A percentile compares a stretch with the other conserved stretches of the same genome.
Evolutionary conservation across 2,888 invertebrate genomes (phyloP).

Genomic region (Neoaliturus tenellus): DNA sequence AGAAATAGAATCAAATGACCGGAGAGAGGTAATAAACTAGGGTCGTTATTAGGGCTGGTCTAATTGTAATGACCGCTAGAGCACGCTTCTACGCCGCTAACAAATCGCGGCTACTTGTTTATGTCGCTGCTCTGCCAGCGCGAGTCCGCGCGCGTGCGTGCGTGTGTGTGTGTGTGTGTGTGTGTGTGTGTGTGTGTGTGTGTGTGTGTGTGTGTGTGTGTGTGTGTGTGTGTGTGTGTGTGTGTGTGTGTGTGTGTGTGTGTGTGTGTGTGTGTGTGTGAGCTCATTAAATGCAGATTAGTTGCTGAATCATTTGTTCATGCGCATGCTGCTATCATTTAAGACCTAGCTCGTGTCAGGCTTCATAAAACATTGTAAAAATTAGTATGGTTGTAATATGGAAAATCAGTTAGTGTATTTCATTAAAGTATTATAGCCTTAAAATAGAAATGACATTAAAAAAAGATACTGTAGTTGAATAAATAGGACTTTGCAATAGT

Average conservation of each 20-base stretch:
- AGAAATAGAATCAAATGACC: not conserved
- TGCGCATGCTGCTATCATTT: not conserved
- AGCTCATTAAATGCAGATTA: conserved; percentile 20
- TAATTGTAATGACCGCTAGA: not conserved
- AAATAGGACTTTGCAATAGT: no score
- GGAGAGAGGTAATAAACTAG: conserved; percentile 11
- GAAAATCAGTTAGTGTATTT: no score
- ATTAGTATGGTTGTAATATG: no score
- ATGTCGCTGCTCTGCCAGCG: conserved; percentile 3
- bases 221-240: not conserved
- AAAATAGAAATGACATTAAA: no score
- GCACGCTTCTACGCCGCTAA: not conserved
- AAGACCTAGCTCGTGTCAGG: not conserved
- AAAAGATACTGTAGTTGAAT: no score
- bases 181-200: not conserved
- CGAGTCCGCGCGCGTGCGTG: no score
- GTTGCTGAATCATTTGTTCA: conserved; percentile 3
- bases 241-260: not conserved
- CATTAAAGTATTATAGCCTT: no score
- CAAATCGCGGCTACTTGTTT: conserved; percentile 15
- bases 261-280: not conserved
- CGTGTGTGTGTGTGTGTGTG: not conserved
- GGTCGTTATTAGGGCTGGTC: not conserved
- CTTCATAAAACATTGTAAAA: no score
- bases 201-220: not conserved